Percentiles rank a stretch among this genome's conserved stretches.
Evolutionary conservation across 2,888 invertebrate genomes (phyloP).

Genomic region (Saturnia pavonia): DNA sequence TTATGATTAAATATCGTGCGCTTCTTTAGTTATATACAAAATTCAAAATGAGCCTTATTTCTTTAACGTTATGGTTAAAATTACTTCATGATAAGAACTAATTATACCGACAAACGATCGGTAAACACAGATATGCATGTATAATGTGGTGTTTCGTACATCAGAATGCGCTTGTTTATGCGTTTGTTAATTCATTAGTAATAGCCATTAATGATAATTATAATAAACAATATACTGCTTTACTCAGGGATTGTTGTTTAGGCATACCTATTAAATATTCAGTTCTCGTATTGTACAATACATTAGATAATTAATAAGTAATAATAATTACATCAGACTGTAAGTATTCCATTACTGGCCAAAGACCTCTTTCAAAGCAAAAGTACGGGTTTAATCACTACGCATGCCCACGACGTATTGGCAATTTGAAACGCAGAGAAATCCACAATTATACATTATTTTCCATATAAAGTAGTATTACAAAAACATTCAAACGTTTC

Average conservation of each 20-base stretch:
- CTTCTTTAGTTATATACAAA: neutral
- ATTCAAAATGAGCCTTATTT: neutral
- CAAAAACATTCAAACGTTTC: too few relatives aligned
- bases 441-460: too few relatives aligned
- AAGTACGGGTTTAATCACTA: too few relatives aligned
- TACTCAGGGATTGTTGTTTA: neutral
- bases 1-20: neutral
- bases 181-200: neutral
- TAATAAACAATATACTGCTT: neutral
- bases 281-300: too few relatives aligned
- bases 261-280: too few relatives aligned
- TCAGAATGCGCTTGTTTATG: neutral
- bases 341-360: too few relatives aligned
- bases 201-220: neutral
- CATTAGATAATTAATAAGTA: too few relatives aligned
- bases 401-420: too few relatives aligned
- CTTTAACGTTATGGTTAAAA: neutral
- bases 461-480: too few relatives aligned
- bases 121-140: neutral
- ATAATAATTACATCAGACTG: too few relatives aligned
- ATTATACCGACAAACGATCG: neutral
- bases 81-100: neutral
- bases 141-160: neutral
- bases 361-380: too few relatives aligned
- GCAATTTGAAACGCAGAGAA: too few relatives aligned